These are phyloP conservation scores for Ctenosaura bakeri DNA, from an alignment of 2,797 vertebrate species.

Conservation along the genomic window DNA sequence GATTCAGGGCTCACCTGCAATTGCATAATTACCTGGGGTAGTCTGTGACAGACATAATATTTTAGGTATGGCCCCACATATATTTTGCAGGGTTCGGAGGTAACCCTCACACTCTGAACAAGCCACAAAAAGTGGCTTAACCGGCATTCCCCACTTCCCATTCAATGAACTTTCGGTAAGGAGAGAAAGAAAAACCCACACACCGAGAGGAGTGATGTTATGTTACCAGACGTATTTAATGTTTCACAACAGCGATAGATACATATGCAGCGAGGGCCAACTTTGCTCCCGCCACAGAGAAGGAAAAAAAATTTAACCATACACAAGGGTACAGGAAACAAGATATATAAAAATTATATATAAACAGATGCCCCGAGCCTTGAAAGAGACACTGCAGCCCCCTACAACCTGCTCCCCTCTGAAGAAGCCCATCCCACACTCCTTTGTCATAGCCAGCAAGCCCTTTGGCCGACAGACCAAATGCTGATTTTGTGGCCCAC, in stretches of 20 bases:
- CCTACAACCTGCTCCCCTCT: not conserved
- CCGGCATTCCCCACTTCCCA: too few relatives aligned
- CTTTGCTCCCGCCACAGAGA: slow-evolving; percentile 35
- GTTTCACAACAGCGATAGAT: slow-evolving; percentile 48
- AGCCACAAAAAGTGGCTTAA: too few relatives aligned
- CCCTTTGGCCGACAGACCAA: not conserved
- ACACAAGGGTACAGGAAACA: slow-evolving; percentile 35
- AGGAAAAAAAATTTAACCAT: slow-evolving; percentile 14
- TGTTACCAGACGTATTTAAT: slow-evolving; percentile 51
- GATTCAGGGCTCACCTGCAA: too few relatives aligned
- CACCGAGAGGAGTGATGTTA: not conserved
- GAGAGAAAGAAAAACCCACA: not conserved
- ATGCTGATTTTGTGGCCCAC: not conserved
- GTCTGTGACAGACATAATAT: too few relatives aligned
- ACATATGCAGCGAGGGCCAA: slow-evolving; percentile 28
- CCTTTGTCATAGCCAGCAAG: slow-evolving; percentile 11
- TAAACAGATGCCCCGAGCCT: slow-evolving; percentile 29
- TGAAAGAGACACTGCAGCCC: not conserved
- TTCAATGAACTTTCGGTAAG: not conserved
- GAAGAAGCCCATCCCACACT: not conserved
- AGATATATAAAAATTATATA: slow-evolving; percentile 39
- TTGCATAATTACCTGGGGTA: too few relatives aligned
- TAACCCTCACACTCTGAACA: too few relatives aligned
- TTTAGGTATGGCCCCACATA: too few relatives aligned
- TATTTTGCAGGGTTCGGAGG: too few relatives aligned